Conservation (phyloP, 1,140 invertebrate species). For the Scaptomyza hsui region DNA sequence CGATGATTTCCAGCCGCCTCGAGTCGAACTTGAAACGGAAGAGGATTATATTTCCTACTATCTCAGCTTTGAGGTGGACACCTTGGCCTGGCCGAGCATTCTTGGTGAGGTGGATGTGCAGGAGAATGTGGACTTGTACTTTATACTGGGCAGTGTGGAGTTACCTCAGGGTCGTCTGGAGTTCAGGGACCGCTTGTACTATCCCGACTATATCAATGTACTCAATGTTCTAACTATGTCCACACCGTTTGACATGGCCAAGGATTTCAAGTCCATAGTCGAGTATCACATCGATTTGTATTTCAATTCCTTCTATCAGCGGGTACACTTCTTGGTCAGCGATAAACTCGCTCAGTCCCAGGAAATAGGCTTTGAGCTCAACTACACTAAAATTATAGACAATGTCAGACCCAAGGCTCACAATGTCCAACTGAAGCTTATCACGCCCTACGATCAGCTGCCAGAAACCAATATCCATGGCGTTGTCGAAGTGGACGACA, state of each 20-base stretch:
- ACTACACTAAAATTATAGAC: conserved; percentile 85
- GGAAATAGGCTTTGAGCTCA: conserved; percentile 67
- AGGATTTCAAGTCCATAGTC: conserved; percentile 86
- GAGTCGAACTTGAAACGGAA: conserved; percentile 59
- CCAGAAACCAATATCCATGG: conserved; percentile 84
- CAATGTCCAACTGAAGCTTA: conserved; percentile 84
- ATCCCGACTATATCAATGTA: conserved; percentile 87
- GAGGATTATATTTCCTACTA: conserved; percentile 86
- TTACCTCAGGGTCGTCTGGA: conserved; percentile 85
- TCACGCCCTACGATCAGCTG: conserved; percentile 85
- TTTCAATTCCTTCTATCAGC: conserved; percentile 84
- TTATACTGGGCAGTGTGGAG: conserved; percentile 83
- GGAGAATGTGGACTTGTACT: conserved; percentile 85
- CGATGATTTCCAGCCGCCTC: conserved; percentile 65
- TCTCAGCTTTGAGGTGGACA: conserved; percentile 87
- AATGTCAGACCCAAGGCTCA: conserved; percentile 85
- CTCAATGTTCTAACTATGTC: conserved; percentile 87
- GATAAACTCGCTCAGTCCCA: conserved; percentile 85
- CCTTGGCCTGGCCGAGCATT: conserved; percentile 87
- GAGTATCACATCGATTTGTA: conserved; percentile 86
- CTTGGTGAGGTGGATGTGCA: conserved; percentile 86
- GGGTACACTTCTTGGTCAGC: conserved; percentile 83
- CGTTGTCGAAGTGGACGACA: conserved; percentile 85
- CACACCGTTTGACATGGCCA: conserved; percentile 86
- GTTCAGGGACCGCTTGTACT: conserved; percentile 85